phyloP scores from a whole-genome alignment of 2,113 vertebrate genomes.

The Anser cygnoides region DNA sequence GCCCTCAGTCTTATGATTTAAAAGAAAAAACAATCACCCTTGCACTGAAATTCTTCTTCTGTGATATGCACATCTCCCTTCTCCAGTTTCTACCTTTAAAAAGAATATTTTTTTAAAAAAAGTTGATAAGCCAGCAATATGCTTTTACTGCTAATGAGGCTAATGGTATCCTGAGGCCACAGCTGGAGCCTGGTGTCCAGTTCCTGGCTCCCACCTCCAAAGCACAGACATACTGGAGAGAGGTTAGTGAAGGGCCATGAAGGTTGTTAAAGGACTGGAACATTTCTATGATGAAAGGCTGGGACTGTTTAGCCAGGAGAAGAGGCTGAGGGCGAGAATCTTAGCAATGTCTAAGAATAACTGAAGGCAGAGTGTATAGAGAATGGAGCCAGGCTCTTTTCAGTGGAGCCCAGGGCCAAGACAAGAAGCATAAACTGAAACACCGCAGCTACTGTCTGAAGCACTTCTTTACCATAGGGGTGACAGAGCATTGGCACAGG shows the following conservation, averaged over 20 bases:
- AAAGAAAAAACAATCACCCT: background rate
- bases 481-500: too few species aligned
- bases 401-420: too few species aligned
- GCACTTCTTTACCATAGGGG: too few species aligned
- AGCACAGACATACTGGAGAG: background rate
- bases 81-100: too few species aligned
- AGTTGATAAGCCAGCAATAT: background rate
- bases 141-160: background rate
- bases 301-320: background rate
- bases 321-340: background rate
- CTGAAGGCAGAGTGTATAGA: background rate
- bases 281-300: too few species aligned
- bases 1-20: background rate
- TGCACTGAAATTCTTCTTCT: background rate
- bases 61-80: fast-evolving
- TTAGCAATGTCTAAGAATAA: background rate
- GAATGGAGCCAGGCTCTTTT: too few species aligned
- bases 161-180: too few species aligned
- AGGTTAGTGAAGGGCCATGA: background rate
- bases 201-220: background rate
- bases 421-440: too few species aligned
- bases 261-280: background rate
- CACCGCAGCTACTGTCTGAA: too few species aligned
- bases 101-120: background rate
- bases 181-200: background rate